Percentiles rank a stretch among this genome's conserved stretches.
phyloP scores from a whole-genome alignment of 2,888 invertebrate species.

The Arctia plantaginis region DNA sequence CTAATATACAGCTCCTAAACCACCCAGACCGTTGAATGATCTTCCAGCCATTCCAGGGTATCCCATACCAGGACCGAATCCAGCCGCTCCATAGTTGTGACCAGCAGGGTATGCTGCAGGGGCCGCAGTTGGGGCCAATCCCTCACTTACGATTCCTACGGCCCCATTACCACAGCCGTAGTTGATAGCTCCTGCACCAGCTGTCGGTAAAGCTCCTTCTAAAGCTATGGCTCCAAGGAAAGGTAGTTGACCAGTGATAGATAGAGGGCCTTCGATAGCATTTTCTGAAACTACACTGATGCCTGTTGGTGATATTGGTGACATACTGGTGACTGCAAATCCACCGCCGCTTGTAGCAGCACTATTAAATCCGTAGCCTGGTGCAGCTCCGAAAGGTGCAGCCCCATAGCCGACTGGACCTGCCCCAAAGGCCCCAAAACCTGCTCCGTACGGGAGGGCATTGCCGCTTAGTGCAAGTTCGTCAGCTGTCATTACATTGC shows the following conservation, averaged over 20 bases:
- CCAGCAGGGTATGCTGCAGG: conserved; percentile 24
- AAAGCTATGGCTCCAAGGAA: conserved; percentile 53
- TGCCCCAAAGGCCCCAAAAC: conserved; percentile 6
- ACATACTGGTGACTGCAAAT: conserved; percentile 51
- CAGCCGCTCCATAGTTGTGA: conserved; percentile 13
- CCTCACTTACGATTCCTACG: conserved; percentile 58
- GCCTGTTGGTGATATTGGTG: conserved; percentile 61
- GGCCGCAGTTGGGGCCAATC: conserved; percentile 26
- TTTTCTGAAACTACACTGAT: conserved; percentile 56
- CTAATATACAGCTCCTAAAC: conserved; percentile 32
- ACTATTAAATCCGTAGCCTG: conserved; percentile 22
- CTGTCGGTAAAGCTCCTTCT: conserved; percentile 53
- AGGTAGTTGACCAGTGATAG: conserved; percentile 51
- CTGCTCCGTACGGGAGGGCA: conserved; percentile 26
- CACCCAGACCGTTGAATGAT: conserved; percentile 18
- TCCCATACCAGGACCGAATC: conserved; percentile 17
- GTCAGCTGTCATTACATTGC: conserved; percentile 36
- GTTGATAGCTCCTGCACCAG: conserved; percentile 59
- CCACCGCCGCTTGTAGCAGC: conserved; percentile 49
- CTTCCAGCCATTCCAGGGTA: conserved; percentile 23
- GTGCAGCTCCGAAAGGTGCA: neutral
- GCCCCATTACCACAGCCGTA: conserved; percentile 64
- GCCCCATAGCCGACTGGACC: conserved; percentile 3
- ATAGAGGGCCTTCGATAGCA: conserved; percentile 50
- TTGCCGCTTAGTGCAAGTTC: conserved; percentile 30